phyloP scores from a whole-genome alignment of 2,113 vertebrate species.

The Esox niger region DNA sequence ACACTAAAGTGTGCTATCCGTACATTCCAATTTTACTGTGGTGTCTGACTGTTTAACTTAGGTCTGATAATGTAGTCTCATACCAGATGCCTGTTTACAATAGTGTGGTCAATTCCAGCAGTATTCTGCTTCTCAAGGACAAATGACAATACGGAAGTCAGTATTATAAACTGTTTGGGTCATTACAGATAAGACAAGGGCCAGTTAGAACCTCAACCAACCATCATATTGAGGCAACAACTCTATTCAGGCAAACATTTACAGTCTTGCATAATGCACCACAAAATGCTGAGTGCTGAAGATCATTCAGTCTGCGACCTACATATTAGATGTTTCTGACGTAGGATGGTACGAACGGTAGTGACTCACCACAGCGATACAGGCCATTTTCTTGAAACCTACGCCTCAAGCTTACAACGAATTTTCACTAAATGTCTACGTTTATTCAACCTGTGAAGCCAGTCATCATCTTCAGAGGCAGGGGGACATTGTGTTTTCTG shows the following conservation, averaged over 20 bases:
- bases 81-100: neutral
- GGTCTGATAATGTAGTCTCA: neutral
- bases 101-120: neutral
- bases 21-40: neutral
- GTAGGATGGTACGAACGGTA: conserved; percentile 33
- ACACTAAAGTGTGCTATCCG: neutral
- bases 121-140: conserved; percentile 10
- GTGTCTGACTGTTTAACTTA: neutral
- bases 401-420: too few species aligned
- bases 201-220: neutral
- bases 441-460: conserved; percentile 17
- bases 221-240: neutral
- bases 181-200: conserved; percentile 8
- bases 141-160: neutral
- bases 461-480: conserved; percentile 9
- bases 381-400: conserved; percentile 35
- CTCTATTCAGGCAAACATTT: conserved; percentile 13
- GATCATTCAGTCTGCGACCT: conserved; percentile 44
- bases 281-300: conserved; percentile 30
- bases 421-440: neutral
- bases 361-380: conserved; percentile 54
- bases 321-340: conserved; percentile 60
- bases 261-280: conserved; percentile 26
- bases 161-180: neutral
- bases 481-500: conserved; percentile 28